Conservation (phyloP, 2,113 vertebrate species). For the Lepisosteus oculatus region DNA sequence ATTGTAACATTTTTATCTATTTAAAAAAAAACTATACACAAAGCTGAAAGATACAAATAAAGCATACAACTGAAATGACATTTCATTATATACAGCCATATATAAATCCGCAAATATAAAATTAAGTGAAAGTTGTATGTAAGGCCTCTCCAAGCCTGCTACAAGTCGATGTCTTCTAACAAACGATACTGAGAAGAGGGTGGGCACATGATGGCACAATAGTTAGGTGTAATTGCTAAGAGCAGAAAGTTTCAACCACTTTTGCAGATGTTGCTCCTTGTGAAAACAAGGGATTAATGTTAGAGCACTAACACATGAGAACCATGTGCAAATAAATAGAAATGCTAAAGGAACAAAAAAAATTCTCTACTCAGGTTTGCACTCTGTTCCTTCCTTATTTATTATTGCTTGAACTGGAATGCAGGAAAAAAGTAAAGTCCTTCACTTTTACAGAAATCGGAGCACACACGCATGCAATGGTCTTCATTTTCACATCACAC, state of each 20-base stretch:
- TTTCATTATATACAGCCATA: conserved; percentile 13
- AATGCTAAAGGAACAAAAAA: neutral
- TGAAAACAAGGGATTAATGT: too few species aligned
- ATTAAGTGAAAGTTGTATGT: neutral
- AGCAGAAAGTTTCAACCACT: too few species aligned
- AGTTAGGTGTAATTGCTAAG: neutral
- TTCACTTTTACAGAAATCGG: too few species aligned
- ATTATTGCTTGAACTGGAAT: conserved; percentile 4
- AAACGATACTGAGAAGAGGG: neutral
- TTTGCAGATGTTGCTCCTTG: too few species aligned
- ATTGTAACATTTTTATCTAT: conserved; percentile 11
- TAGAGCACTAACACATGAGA: too few species aligned
- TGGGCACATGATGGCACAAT: neutral
- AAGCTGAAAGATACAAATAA: neutral
- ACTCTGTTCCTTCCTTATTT: neutral
- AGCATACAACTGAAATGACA: neutral
- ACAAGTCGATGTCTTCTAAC: conserved; percentile 1
- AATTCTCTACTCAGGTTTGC: neutral
- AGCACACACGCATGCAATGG: too few species aligned
- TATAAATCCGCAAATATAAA: conserved; percentile 18
- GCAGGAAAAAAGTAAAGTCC: too few species aligned
- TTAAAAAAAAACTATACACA: conserved; percentile 7
- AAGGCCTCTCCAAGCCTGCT: conserved; percentile 1
- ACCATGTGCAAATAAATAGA: too few species aligned
- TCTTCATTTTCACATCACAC: neutral